A percentile compares a stretch with the other conserved stretches of the same genome.
phyloP scores from a whole-genome alignment of 2,113 vertebrate genomes.

The Speoplatyrhinus poulsoni region DNA sequence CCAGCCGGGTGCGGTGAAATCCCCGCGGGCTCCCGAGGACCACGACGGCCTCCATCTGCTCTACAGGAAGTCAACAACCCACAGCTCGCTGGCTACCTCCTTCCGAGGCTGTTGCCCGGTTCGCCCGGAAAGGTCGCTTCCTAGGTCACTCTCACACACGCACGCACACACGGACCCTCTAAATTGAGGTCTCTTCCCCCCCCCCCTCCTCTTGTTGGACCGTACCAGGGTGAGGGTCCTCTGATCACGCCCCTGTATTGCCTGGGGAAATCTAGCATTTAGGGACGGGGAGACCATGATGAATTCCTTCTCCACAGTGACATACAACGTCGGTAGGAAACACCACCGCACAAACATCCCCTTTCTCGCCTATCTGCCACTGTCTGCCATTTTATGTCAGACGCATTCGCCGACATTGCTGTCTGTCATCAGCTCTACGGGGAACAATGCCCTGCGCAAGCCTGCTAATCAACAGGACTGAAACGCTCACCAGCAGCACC shows the following conservation, averaged over 20 bases:
- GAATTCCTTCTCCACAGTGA: conserved; percentile 45
- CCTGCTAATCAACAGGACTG: conserved; percentile 36
- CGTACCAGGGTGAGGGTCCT: conserved; percentile 3
- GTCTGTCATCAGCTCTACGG: conserved; percentile 54
- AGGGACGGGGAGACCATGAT: conserved; percentile 30
- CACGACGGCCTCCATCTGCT: conserved; percentile 18
- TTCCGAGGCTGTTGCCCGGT: conserved; percentile 42
- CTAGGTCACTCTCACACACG: conserved; percentile 40
- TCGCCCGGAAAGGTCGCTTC: conserved; percentile 35
- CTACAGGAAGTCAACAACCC: conserved; percentile 57
- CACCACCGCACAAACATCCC: conserved; percentile 36
- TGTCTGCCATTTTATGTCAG: conserved; percentile 48
- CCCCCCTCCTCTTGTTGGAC: not conserved
- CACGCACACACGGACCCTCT: conserved; percentile 36
- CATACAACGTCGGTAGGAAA: conserved; percentile 48
- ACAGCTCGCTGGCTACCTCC: conserved; percentile 57
- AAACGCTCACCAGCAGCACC: conserved; percentile 48
- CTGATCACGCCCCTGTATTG: conserved; percentile 41
- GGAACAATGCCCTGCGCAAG: conserved; percentile 38
- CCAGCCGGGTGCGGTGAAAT: conserved; percentile 35
- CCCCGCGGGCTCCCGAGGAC: conserved; percentile 15
- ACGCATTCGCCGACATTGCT: conserved; percentile 58
- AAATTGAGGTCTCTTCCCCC: not conserved
- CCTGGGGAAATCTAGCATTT: conserved; percentile 42
- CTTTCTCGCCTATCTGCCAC: conserved; percentile 44